Evolutionary conservation across 2,113 vertebrate genomes (phyloP), one percentile per base, ranked within the genome.

Genomic region (Sitta europaea): DNA sequence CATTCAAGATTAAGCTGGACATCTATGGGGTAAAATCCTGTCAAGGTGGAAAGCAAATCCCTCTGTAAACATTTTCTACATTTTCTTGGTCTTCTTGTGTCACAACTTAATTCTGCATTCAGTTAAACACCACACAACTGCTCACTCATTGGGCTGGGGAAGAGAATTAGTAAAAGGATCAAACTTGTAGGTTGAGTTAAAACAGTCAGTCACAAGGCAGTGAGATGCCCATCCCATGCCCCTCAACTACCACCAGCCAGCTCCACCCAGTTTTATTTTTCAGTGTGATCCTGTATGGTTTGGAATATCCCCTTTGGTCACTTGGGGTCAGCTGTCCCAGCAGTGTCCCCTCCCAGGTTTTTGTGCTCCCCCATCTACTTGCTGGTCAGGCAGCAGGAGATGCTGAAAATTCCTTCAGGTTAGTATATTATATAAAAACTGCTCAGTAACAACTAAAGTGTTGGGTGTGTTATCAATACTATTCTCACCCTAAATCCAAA

Each of bases 101-200:
- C 25, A 29, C 5, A 25, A 9, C 51, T 67, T 82, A 40, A n/a
- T 5, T 12, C 0, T 0, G 17, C 14, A 65, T 8, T 12, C 33
- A n/a, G 11, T 24, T 45, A 29, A 77, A 78, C 10, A 15, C 20
- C 28, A 18, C 25, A 4, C 20, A 72, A 11, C 20, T 55, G 1
- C 18, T 78, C 53, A 20, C 24, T 72, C 10, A 5, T 3, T 35
- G 10, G 7, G 6, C 9, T 0, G 1, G 33, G 15, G 23, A 10
- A 45, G 51, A n/a, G 51, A n/a, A 43, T 45, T 15, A 66, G 9
- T 19, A 33, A 43, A 50, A 73, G 17, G 14, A 28, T 20, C 38
- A 73, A 18, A 38, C 38, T n/a, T 40, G 9, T 5, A 9, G 5
- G 11, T 22, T 22, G 24, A 22, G 6, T 18, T 70, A 27, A 47